Evolutionary conservation across 1,140 invertebrate species (phyloP), one percentile per base, ranked within the genome.

Genomic region (Caenorhabditis remanei): DNA sequence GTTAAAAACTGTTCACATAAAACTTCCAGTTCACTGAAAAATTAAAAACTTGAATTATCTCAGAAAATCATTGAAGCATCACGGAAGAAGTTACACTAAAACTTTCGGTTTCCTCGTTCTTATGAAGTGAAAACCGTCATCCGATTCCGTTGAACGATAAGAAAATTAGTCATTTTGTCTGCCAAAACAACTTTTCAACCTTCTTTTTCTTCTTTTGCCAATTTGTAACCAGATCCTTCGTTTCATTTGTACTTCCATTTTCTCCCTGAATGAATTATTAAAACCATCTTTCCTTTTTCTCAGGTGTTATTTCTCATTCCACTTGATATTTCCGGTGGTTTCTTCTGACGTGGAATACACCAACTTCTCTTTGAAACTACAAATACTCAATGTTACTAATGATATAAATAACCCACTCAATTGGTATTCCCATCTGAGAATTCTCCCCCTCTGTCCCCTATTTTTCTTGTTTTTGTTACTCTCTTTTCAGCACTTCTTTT

Each of bases 401-500:
- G 46, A 79, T 71, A 71, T 71, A 71, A 71, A 71, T 71, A 71
- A 71, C 40, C 4, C 16, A 11, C 32, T 79, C 19, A 41, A 24
- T 79, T 79, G 8, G 71, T 79, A 84, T 84, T 63, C 58, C 83
- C 83, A 84, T 41, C 14, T 8, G 9, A 19, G 13, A 32, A 32
- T 32, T 32, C 32, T 32, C 32, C 32, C 2, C 32, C 32, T 32
- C 32, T 32, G 0, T 32, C 32, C 2, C 32, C 43, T 3, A 6
- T 13, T 84, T 61, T 41, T 48, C 61, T 61, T 61, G 13, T 48
- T 84, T 41, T 84, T 56, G 13, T 61, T 46, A 16, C 56, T 55
- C n/a, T 75, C 56, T 83, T 84, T 84, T 61, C 83, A 84, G 55
- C 41, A 65, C 83, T 61, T 48, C n/a, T 8, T 63, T 32, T 48